Percentiles rank a stretch among this genome's conserved stretches.
phyloP scores from a whole-genome alignment of 2,113 vertebrate genomes.

The Myotis lucifugus region DNA sequence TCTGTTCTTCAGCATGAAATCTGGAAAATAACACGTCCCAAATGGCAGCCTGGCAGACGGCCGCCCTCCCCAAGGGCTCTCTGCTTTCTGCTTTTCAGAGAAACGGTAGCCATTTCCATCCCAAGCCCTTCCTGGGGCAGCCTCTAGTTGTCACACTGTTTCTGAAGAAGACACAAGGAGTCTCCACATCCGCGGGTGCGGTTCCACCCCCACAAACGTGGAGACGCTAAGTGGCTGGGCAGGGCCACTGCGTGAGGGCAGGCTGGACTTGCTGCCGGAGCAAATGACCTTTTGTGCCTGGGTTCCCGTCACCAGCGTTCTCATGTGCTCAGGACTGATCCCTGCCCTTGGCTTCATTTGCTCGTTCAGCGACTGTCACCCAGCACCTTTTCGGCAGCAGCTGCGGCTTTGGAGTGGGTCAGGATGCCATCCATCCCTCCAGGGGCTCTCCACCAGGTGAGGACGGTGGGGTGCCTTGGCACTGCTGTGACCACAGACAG shows the following conservation, averaged over 20 bases:
- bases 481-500: background rate
- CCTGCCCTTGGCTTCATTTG: rapidly evolving
- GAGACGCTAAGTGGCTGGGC: background rate
- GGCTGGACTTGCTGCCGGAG: background rate
- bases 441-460: background rate
- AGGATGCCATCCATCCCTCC: rapidly evolving
- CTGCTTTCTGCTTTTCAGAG: background rate
- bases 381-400: background rate
- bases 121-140: background rate
- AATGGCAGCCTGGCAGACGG: background rate
- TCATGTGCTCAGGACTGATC: rapidly evolving
- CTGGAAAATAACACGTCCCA: background rate
- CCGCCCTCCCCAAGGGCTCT: background rate
- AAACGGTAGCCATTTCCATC: background rate
- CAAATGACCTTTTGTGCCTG: background rate
- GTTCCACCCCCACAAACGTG: background rate
- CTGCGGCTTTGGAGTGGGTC: rapidly evolving
- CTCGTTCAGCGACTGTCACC: background rate
- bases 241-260: rapidly evolving
- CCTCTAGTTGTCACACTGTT: background rate
- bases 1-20: background rate
- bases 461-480: background rate
- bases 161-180: background rate
- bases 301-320: rapidly evolving
- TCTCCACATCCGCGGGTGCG: background rate